Evolutionary conservation across 2,888 invertebrate genomes (phyloP), one percentile per base, ranked within the genome.

Genomic region (Xestia xanthographa): DNA sequence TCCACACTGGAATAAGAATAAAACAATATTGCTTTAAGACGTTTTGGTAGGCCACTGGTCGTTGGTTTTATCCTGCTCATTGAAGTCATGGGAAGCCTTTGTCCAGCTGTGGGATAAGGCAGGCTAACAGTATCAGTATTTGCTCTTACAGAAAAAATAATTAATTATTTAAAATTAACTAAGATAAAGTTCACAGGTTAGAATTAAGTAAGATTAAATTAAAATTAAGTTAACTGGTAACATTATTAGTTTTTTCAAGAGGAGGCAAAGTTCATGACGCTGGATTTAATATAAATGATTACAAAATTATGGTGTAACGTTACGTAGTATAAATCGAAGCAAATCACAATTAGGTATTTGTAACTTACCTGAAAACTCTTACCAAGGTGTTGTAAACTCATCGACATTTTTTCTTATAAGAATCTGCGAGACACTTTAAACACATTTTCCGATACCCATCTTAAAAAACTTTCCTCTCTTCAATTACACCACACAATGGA

Each of bases 401-500:
- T n/a, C 45, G 53, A 41, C n/a, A 58, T 50, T 17, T 67, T 34
- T 63, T 43, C 17, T 50, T 22, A 22, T 38, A 26, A n/a, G 9
- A 45, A 5, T n/a, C 9, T 11, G 20, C 14, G 20, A 20, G 22
- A 26, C 20, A 38, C 38, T 69, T 34, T 14, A 22, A 48, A 56
- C 29, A 70, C 11, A n/a, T 56, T 62, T 41, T 41, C 43, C 34
- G 38, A 68, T 22, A 41, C 11, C 14, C 9, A n/a, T 41, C 20
- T 65, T 65, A 12, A 62, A 62, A 62, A 83, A 74, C 72, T 79
- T 79, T 74, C 62, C 66, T 53, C 53, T 74, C 65, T 11, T 86
- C 26, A 48, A 84, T 88, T 86, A 86, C 14, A 77, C 91, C 93
- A 85, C 77, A 79, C 74, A 77, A 66, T 86, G 75, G 75, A 85